These are phyloP conservation scores for Noctua fimbriata DNA, from an alignment of 2,888 invertebrate genomes.

Conservation along the genomic window DNA sequence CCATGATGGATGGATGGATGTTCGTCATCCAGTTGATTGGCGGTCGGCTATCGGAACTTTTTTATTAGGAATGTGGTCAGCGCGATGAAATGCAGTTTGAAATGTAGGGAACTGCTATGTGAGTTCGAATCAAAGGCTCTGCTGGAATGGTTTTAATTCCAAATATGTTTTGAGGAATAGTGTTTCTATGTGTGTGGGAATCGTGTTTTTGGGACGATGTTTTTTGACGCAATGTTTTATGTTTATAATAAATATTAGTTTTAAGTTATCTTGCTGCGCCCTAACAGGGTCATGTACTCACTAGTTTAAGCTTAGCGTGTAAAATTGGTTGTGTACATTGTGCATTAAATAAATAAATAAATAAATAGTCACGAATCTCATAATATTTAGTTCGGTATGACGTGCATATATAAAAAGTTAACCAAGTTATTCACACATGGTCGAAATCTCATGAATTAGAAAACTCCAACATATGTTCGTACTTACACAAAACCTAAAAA, in stretches of 20 bases:
- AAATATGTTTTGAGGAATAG: conserved; percentile 13
- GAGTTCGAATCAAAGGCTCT: conserved; percentile 30
- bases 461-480: not conserved
- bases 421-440: not conserved
- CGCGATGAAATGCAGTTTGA: conserved; percentile 39
- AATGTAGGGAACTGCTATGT: conserved; percentile 23
- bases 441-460: not conserved
- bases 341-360: too few species aligned
- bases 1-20: conserved; percentile 81
- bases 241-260: too few species aligned
- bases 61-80: conserved; percentile 45
- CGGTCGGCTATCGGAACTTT: conserved; percentile 72
- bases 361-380: not conserved
- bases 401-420: not conserved
- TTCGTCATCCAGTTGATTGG: conserved; percentile 83
- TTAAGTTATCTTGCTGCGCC: too few species aligned
- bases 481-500: not conserved
- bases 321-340: too few species aligned
- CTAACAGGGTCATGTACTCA: too few species aligned
- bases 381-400: not conserved
- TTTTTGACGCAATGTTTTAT: not conserved
- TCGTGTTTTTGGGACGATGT: not conserved
- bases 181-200: not conserved
- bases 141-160: conserved; percentile 18
- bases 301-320: too few species aligned